Evolutionary conservation across 2,888 invertebrate genomes (phyloP).

Genomic region (Liodrosophila aerea): DNA sequence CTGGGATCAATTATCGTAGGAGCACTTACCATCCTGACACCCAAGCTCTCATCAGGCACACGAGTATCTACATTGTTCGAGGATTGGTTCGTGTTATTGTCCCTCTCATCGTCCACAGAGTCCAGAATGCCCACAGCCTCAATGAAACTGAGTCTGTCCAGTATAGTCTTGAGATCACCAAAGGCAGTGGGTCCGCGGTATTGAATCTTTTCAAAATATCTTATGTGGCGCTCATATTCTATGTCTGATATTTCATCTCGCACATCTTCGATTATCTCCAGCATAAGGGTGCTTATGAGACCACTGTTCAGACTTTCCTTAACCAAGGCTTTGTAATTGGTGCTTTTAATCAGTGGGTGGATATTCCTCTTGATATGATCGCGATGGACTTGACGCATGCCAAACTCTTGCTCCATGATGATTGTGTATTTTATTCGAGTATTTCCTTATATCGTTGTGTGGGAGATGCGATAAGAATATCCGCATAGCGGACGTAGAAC

Average conservation of each 20-base stretch:
- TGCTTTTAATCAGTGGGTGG: slow-evolving; percentile 83
- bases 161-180: slow-evolving; percentile 77
- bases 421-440: slow-evolving; percentile 1
- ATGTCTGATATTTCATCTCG: slow-evolving; percentile 21
- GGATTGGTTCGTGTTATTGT: not conserved
- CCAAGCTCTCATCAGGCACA: too few relatives aligned
- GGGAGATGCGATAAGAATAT: slow-evolving; percentile 3
- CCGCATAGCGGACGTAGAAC: slow-evolving; percentile 53
- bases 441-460: slow-evolving; percentile 21
- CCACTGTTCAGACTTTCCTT: slow-evolving; percentile 54
- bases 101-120: slow-evolving; percentile 18
- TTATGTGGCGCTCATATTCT: slow-evolving; percentile 64
- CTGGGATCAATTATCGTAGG: not conserved
- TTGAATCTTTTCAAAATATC: slow-evolving; percentile 84
- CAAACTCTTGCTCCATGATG: slow-evolving; percentile 39
- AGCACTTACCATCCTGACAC: slow-evolving; percentile 1
- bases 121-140: slow-evolving; percentile 65
- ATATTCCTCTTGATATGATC: slow-evolving; percentile 84
- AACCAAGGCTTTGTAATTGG: slow-evolving; percentile 83
- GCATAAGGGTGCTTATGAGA: slow-evolving; percentile 71
- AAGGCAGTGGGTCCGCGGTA: slow-evolving; percentile 85
- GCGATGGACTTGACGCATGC: slow-evolving; percentile 84
- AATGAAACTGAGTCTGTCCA: slow-evolving; percentile 37
- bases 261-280: slow-evolving; percentile 61
- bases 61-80: slow-evolving; percentile 42